A percentile compares a stretch with the other conserved stretches of the same genome.
Conservation (phyloP, 2,888 invertebrate genomes). For the Xanthia icteritia region DNA sequence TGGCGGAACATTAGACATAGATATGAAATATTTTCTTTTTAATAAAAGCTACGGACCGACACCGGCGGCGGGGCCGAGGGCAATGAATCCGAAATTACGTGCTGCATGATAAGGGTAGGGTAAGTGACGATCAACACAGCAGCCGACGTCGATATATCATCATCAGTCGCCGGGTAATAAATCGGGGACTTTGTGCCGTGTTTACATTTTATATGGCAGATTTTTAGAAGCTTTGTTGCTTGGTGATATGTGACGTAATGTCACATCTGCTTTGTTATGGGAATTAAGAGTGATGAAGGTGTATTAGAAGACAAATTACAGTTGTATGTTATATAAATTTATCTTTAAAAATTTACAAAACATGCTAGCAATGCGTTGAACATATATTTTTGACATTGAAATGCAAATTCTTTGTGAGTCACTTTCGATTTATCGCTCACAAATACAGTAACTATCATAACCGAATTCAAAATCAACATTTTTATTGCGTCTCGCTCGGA, state of each 20-base stretch:
- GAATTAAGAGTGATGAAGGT: conserved; percentile 41
- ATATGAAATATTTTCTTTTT: conserved; percentile 75
- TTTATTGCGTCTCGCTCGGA: conserved; percentile 83
- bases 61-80: conserved; percentile 79
- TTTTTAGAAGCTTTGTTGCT: conserved; percentile 69
- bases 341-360: not conserved
- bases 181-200: conserved; percentile 83
- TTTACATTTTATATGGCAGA: conserved; percentile 81
- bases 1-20: conserved; percentile 58
- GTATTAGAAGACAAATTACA: conserved; percentile 24
- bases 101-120: conserved; percentile 89
- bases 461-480: conserved; percentile 76
- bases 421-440: conserved; percentile 36
- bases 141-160: conserved; percentile 90
- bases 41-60: conserved; percentile 76
- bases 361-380: not conserved
- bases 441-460: conserved; percentile 69
- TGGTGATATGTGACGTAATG: conserved; percentile 50
- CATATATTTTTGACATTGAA: conserved; percentile 17
- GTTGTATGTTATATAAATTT: not conserved
- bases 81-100: conserved; percentile 89
- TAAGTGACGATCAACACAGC: conserved; percentile 89
- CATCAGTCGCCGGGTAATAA: conserved; percentile 88
- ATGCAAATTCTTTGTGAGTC: conserved; percentile 37
- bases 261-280: conserved; percentile 46